Evolutionary conservation across 2,797 vertebrate genomes (phyloP).

Genomic region (Gallinago nigripennis): DNA sequence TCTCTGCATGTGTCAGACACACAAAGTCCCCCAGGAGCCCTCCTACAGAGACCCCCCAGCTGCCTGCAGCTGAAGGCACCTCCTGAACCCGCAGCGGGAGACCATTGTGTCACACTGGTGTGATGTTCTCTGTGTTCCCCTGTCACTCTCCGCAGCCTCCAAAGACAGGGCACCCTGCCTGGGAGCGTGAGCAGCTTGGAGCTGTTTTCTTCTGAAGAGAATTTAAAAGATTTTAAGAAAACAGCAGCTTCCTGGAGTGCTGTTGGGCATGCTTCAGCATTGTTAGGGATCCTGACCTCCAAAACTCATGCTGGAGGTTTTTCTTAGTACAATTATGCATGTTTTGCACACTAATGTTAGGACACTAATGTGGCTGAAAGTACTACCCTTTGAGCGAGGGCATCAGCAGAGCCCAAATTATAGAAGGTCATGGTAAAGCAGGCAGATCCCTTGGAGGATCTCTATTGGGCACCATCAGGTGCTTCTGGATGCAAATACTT

Average conservation of each 20-base stretch:
- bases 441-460: not conserved
- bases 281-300: not conserved
- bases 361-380: not conserved
- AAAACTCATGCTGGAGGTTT: not conserved
- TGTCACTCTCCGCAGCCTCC: rapidly evolving
- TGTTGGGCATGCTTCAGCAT: not conserved
- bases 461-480: not conserved
- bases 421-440: not conserved
- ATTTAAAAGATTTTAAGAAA: not conserved
- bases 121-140: not conserved
- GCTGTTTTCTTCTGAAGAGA: not conserved
- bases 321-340: not conserved
- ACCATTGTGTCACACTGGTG: rapidly evolving
- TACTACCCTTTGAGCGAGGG: too few species aligned
- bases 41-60: not conserved
- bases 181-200: not conserved
- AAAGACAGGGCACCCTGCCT: not conserved
- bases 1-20: not conserved
- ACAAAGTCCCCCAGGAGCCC: not conserved
- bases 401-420: not conserved
- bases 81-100: not conserved
- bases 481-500: not conserved
- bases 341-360: not conserved
- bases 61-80: not conserved
- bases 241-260: not conserved